Evolutionary conservation across 2,113 vertebrate species (phyloP), one percentile per base, ranked within the genome.

Genomic region (Cynoglossus semilaevis): DNA sequence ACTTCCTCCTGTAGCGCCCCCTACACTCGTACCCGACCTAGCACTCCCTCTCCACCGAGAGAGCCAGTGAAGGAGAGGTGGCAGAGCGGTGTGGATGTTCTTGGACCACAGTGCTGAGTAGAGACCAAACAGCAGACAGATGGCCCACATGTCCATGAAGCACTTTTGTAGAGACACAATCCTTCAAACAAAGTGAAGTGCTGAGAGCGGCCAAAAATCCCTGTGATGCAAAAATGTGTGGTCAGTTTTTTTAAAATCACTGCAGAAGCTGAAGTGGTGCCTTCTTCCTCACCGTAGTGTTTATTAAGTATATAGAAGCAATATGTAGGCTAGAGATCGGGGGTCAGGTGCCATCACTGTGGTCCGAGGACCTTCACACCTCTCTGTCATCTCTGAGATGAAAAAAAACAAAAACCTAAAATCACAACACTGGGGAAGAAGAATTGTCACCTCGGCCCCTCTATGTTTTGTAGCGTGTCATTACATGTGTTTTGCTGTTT

Each of bases 401-500:
- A 13, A 38, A 52, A 41, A 22, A 3, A 42, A 52, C 7, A 40
- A 53, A 43, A 22, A 1, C 34, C 35, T 45, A 46, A 76, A 53
- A 70, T 71, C 51, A 64, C 73, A 77, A 82, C 79, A 79, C 79
- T 83, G 83, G 82, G 86, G 81, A 81, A 74, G 69, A 81, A 70
- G 49, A 53, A 81, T 70, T 50, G 42, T 68, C 67, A 56, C 41
- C n/a, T 74, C 63, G 45, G 40, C 76, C 67, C 75, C 47, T 76
- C 73, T 77, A 79, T 80, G 74, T 89, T 88, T 86, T 82, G 71
- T 82, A 81, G 65, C 61, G 61, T 75, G 85, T 88, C 80, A 85
- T 85, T 85, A 86, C 76, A 78, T 85, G 80, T 86, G 78, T 83
- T 81, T 80, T 87, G 77, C 72, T 82, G 83, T 86, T 84, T 70